Evolutionary conservation across 2,113 vertebrate genomes (phyloP), one percentile per base, ranked within the genome.

Genomic region (Zootoca vivipara): DNA sequence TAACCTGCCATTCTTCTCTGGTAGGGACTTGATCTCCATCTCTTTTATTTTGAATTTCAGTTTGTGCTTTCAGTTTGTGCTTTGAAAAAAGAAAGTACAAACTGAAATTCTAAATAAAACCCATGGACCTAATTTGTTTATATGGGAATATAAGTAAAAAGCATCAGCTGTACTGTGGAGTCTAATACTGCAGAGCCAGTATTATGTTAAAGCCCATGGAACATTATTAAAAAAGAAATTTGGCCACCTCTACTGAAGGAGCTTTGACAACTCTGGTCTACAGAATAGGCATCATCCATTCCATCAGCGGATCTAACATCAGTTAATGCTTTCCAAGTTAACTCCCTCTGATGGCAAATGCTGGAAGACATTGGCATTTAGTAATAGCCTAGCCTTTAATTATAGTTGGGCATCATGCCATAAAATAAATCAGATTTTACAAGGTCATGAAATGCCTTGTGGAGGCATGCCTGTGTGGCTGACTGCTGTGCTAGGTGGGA

Each of bases 361-460:
- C 5, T 65, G 85, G 88, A 80, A 85, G 3, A 7, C 82, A 91
- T 81, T 89, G 77, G 40, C 15, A 79, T 86, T 90, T 91, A 20
- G 13, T 2, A 70, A 35, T 69, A 83, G 69, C 58, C 73, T 84
- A 92, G 5, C 30, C 52, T 89, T 85, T 88, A 86, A 77, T 87
- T 89, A 70, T 33, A 88, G 52, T 74, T 42, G 79, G 74, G 64
- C 10, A 33, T 2, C 20, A 89, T 7, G 38, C 42, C 87, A 74
- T 38, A 87, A 87, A 33, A 40, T 92, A 56, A 28, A 78, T 93
- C 90, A 78, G 82, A 46, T 2, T 6, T 86, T 24, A 2, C 58
- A 65, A 79, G 46, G 83, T 79, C 84, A 88, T 91, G 87, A 93
- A 88, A 90, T 33, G 16, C 28, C n/a, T 62, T 16, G 70, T 67